Base-by-base conservation (phyloP, 37 sponge, comb jelly and placozoan species). In the Chondrilla cf. caribensis region DNA sequence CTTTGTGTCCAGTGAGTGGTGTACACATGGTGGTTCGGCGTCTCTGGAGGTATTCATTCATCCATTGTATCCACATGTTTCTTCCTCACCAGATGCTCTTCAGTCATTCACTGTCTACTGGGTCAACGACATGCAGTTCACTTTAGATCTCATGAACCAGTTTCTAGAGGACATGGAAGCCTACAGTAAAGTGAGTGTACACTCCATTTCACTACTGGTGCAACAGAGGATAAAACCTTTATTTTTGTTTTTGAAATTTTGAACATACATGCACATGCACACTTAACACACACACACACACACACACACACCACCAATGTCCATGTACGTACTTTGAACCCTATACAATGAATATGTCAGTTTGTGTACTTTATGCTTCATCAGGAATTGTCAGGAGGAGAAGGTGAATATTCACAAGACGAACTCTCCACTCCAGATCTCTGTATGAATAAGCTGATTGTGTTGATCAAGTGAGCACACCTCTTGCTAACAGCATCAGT, bases 151-250 rank as follows among this genome's bases (percentile, higher is more conserved):
- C 21, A 81, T 94, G 71, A 89, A 90, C 38, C 92, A 94, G 87
- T 94, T 94, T 70, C 78, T 94, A 15, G 95, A 94, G 37, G 95
- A 94, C 65, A 91, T 94, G 89, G 93, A 94, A 29, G 92, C 92
- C 21, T 94, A 94, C 79, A 85, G 81, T 58, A 87, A 78, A 39
- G 95, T 94, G 54, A 73, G 51, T 11, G 51, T 47, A 47, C 51
- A 47, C 51, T 47, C 9, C 51, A 11, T 47, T 47, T 47, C 51
- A 14, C 11, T 47, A 47, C 51, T 47, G 11, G 51, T 47, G 6
- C 11, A 47, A 47, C 9, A 14, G 51, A 14, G 51, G 11, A 47
- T 14, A 47, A 11, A 14, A 14, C 9, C 51, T 47, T 47, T 47
- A 47, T 47, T 6, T 73, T 1, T 73, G 44, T 73, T 6, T n/a